Conservation (phyloP, 2,113 vertebrate genomes). For the Steatornis caripensis region DNA sequence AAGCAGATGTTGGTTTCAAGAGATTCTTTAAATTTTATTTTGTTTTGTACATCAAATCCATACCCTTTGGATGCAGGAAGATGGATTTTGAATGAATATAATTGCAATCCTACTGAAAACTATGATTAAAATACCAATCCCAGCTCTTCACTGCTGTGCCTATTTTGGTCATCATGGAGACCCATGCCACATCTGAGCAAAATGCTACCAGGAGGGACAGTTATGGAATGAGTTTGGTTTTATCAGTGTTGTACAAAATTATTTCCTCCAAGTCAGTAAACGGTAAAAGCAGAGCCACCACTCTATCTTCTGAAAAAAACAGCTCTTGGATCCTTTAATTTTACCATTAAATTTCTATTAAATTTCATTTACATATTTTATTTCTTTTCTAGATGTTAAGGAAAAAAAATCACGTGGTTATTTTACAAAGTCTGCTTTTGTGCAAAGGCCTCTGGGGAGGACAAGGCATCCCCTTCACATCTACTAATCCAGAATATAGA, state of each 20-base stretch:
- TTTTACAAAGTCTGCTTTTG: slow-evolving; percentile 35
- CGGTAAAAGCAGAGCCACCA: background rate
- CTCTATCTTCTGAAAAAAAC: background rate
- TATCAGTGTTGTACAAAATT: background rate
- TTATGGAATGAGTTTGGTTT: background rate
- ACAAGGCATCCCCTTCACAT: background rate
- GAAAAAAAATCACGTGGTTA: background rate
- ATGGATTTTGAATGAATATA: background rate
- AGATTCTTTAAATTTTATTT: background rate
- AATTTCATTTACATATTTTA: background rate
- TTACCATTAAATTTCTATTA: background rate
- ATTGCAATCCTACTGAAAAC: background rate
- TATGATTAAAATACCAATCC: background rate
- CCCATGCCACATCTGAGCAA: background rate
- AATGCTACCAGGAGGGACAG: background rate
- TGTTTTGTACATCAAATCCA: background rate
- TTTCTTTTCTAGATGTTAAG: background rate
- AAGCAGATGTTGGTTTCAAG: slow-evolving; percentile 1
- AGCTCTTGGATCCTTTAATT: background rate
- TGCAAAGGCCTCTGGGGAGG: background rate
- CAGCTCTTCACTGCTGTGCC: background rate
- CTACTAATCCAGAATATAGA: slow-evolving; percentile 39
- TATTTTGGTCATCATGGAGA: background rate
- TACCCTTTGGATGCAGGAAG: background rate
- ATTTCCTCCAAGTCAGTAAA: background rate